phyloP scores from a whole-genome alignment of 1,140 invertebrate species.

The Drepana arcuata region DNA sequence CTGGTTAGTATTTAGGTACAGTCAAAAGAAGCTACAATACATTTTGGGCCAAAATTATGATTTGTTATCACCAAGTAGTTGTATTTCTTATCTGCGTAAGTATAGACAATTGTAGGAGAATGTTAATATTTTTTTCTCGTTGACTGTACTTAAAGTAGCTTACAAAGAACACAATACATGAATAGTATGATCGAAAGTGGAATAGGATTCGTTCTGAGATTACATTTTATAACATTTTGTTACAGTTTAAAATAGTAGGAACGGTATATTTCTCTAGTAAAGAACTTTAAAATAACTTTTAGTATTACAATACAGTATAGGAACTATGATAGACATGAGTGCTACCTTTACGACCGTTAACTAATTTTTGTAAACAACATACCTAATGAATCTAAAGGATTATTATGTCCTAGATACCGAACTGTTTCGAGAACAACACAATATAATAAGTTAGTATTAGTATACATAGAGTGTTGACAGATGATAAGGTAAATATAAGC shows the following conservation, averaged over 20 bases:
- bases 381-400: constrained; percentile 51
- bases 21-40: constrained; percentile 5
- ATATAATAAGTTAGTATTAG: too few species aligned
- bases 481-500: too few species aligned
- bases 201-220: too few species aligned
- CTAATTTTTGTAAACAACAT: constrained; percentile 52
- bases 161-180: constrained; percentile 4
- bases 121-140: too few species aligned
- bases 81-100: too few species aligned
- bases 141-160: constrained; percentile 9
- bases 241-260: constrained; percentile 65
- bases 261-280: constrained; percentile 69
- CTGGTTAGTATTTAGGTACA: constrained; percentile 8
- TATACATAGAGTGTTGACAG: too few species aligned
- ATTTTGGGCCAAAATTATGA: too few species aligned
- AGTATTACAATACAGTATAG: constrained; percentile 68
- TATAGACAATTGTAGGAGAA: too few species aligned
- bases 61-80: too few species aligned
- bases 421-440: constrained; percentile 44
- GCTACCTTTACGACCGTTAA: constrained; percentile 61
- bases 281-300: constrained; percentile 64
- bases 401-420: constrained; percentile 43
- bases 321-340: constrained; percentile 68
- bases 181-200: too few species aligned
- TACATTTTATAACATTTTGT: constrained; percentile 50